Percentiles rank a stretch among this genome's conserved stretches.
Evolutionary conservation across 1,140 invertebrate genomes (phyloP).

Genomic region (Ceratitis capitata): DNA sequence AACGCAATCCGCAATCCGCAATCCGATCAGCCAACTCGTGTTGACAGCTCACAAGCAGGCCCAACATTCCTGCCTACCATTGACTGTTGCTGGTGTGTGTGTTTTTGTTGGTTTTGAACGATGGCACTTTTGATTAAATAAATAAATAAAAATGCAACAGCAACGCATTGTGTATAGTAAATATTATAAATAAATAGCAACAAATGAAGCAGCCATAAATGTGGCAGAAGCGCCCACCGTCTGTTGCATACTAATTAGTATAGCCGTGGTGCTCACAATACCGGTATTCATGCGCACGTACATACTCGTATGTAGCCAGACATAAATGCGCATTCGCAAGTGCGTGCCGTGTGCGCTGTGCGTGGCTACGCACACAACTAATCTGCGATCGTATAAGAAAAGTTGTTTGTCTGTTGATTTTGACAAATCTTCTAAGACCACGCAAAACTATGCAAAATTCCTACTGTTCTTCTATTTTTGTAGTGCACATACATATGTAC

Average conservation of each 20-base stretch:
- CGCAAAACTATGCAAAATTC: neutral
- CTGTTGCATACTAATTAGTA: conserved; percentile 26
- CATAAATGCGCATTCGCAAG: neutral
- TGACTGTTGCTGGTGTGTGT: neutral
- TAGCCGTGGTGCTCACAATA: neutral
- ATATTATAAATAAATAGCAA: neutral
- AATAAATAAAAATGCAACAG: neutral
- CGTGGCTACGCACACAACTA: neutral
- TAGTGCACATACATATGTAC: no score
- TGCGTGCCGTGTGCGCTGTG: neutral
- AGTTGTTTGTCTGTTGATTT: neutral
- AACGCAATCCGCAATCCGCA: neutral
- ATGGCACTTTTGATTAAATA: neutral
- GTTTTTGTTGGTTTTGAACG: no score
- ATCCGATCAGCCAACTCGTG: neutral
- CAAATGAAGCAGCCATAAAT: neutral
- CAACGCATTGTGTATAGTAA: neutral
- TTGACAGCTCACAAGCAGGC: conserved; percentile 24
- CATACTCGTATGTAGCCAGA: neutral
- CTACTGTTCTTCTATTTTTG: no score
- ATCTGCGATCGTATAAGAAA: neutral
- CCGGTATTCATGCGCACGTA: neutral
- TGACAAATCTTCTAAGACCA: neutral
- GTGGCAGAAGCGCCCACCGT: conserved; percentile 32
- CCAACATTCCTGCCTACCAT: conserved; percentile 1